Evolutionary conservation across 2,113 vertebrate species (phyloP), one percentile per base, ranked within the genome.

Genomic region (Thalassarche chlororhynchos): DNA sequence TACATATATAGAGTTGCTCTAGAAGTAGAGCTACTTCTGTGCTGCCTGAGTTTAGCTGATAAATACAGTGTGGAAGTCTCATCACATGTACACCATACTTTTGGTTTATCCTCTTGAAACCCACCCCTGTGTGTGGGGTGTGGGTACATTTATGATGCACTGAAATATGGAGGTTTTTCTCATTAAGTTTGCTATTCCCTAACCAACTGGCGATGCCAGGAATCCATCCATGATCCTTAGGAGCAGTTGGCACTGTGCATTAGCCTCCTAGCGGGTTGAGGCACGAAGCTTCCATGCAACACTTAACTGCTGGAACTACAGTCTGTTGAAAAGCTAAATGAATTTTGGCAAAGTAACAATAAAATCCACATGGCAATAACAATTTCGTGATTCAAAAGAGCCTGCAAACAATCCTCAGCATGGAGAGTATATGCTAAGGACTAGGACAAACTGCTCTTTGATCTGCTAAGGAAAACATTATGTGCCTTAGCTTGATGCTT

Each of bases 121-220:
- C 21, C 23, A 60, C 26, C 19, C 70, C 24, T 84, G 29, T 46
- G 65, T 84, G 36, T 17, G 88, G 61, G 61, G 65, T 84, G 36
- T 17, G 88, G 61, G 61, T 83, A 40, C 78, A 36, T 95, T 97
- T 87, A 72, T 58, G 74, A 84, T 78, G 29, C 47, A 57, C 60
- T 84, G 89, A 95, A 95, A 95, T 96, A 84, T 51, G 28, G 92
- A 95, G 89, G 64, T 46, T 89, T 97, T 97, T 91, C 89, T 96
- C 96, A 95, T 97, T 94, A 96, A 87, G 71, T 81, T 81, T 90
- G 87, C 87, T 96, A 97, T 97, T 97, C 96, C 96, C 97, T 82
- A 88, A 25, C 82, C 89, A 95, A 78, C 82, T 93, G 87, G 94
- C 0, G 4, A 42, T 97, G 96, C 96, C 97, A 97, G 95, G 93